Evolutionary conservation across 2,113 vertebrate genomes (phyloP).

Genomic region (Argyrosomus japonicus): DNA sequence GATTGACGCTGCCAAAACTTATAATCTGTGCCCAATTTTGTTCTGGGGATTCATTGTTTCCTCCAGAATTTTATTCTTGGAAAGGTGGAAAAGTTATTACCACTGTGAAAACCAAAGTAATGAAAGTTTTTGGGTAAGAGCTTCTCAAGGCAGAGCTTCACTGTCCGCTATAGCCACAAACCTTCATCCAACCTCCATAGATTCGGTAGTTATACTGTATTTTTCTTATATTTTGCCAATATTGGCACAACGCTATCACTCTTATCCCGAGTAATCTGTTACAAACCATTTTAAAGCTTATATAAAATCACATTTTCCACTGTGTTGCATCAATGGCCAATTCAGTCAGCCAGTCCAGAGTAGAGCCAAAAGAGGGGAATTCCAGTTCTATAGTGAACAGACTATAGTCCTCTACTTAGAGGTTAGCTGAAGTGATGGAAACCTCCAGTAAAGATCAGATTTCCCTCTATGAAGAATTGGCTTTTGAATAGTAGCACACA

Average conservation of each 20-base stretch:
- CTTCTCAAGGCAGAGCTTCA: constrained; percentile 4
- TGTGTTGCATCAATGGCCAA: not conserved
- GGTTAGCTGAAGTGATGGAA: not conserved
- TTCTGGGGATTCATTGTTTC: constrained; percentile 34
- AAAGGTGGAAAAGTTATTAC: constrained; percentile 37
- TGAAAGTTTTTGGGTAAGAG: constrained; percentile 8
- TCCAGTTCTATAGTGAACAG: not conserved
- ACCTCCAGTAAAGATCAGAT: not conserved
- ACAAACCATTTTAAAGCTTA: not conserved
- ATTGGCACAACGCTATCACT: not conserved
- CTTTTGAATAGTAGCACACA: not conserved
- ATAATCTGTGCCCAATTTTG: constrained; percentile 18
- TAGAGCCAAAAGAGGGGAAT: not conserved
- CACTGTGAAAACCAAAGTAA: constrained; percentile 7
- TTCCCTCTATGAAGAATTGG: no score
- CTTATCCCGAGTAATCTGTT: constrained; percentile 20
- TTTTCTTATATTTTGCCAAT: not conserved
- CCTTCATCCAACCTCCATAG: not conserved
- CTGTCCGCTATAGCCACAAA: not conserved
- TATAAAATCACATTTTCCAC: constrained; percentile 7
- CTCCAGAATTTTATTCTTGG: constrained; percentile 9
- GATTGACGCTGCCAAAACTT: constrained; percentile 24
- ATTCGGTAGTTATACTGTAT: not conserved
- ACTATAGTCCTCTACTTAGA: not conserved
- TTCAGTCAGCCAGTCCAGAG: not conserved